Evolutionary conservation across 2,797 vertebrate genomes (phyloP), one percentile per base, ranked within the genome.

Genomic region (Crocodylus rhombifer): DNA sequence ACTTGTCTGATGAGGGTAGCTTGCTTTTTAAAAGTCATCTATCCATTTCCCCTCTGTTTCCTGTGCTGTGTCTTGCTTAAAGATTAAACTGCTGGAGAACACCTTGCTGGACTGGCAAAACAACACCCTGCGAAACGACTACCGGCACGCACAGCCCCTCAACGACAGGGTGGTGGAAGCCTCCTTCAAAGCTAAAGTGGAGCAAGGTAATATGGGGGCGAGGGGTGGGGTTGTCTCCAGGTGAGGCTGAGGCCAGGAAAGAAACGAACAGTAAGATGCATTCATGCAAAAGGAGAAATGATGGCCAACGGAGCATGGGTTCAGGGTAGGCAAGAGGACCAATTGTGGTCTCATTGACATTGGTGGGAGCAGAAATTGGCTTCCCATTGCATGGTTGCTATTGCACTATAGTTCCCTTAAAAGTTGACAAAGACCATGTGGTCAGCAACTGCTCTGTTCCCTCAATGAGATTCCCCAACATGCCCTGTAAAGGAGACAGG

Each of bases 81-180:
- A 99, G 99, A 98, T 99, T 85, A 97, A 88, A 80, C 98, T 98
- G 82, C 96, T 99, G 75, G 99, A 99, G 97, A 98, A 95, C 67
- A 98, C 99, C 7, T 80, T 99, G 83, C 96, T 99, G 98, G 98
- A 99, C 95, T 91, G 97, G 60, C 74, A 98, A 4, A 99, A 99
- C 95, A 95, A 97, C 74, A 99, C 98, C 0, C 92, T 99, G 79
- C 98, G 97, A 92, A 99, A 99, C 0, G 98, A 98, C 85, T 99
- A 99, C 97, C 98, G 99, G 63, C 98, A 95, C 0, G 97, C 96
- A 10, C 99, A 99, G 97, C 98, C 98, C 18, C 98, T 99, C 87
- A 97, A 98, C 12, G 81, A 96, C 81, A 97, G 99, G 1, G 95
- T 98, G 61, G 98, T 99, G 55, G 97, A 99, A 91, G 97, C 99